Evolutionary conservation across 2,888 invertebrate genomes (phyloP), one percentile per base, ranked within the genome.

Genomic region (Odontocolon sp.): DNA sequence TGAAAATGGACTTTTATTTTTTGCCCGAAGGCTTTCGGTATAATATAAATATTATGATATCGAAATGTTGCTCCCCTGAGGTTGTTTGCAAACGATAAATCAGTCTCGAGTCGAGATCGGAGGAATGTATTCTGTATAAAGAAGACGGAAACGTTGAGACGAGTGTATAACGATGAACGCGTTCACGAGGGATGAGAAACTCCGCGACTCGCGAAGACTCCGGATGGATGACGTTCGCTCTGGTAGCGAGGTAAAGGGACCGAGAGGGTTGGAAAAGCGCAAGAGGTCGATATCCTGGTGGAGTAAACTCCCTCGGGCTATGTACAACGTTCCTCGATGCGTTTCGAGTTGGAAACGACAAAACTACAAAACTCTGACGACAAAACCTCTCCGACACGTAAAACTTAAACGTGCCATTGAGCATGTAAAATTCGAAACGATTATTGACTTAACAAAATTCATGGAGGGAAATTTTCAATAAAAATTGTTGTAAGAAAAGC

Each of bases 101-200:
- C 50, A 50, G 23, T 1, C 50, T 14, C 5, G 26, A 42, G 9
- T 50, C 26, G 26, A 26, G 11, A 50, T 0, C 26, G 9, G 18
- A 50, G 50, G 11, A n/a, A 16, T 26, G 23, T 28, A 14, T 8
- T 23, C 23, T n/a, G 9, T 4, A 11, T 23, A 23, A 6, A 26
- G 18, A 50, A 50, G 50, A 50, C 11, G 50, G 50, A 50, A 50
- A 26, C 50, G 50, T 50, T 50, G 50, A 50, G 50, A 23, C 23
- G 50, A 11, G 50, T 50, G 26, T 50, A 50, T 26, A 26, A 50
- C 50, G 50, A 26, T 50, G 50, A 50, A 50, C 11, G 50, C 50
- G 26, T 50, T 11, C n/a, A n/a, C n/a, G n/a, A n/a, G n/a, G n/a
- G n/a, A n/a, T n/a, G n/a, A n/a, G n/a, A n/a, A n/a, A n/a, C n/a